Evolutionary conservation across 2,888 invertebrate genomes (phyloP), one percentile per base, ranked within the genome.

Genomic region (Lasius platythorax): DNA sequence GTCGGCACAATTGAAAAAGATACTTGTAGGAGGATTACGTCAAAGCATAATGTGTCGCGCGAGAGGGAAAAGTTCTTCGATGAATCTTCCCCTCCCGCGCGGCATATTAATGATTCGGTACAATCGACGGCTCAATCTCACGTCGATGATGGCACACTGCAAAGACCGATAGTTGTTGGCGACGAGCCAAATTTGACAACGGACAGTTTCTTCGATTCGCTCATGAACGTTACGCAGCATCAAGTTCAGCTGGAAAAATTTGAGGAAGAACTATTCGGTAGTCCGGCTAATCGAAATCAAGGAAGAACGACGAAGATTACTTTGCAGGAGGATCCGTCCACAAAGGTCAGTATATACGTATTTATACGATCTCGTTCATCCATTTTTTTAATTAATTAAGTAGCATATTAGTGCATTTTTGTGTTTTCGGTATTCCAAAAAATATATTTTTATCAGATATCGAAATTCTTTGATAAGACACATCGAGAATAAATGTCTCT

Each of bases 181-280:
- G 43, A 58, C 2, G 67, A 64, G 9, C 23, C 23, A 12, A 53
- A 12, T 1, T n/a, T 50, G 53, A 53, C 43, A 9, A 85, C 72
- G 9, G 73, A 84, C 9, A 40, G 43, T 5, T 61, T 18, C 18
- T 78, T n/a, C 37, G 87, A 90, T 46, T 88, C 91, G 15, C 72
- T 91, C 2, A 87, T 92, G 84, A 84, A 93, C 74, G 86, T 94
- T 23, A 93, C 93, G 9, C 89, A 91, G 56, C 89, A 93, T 23
- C 85, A 92, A 58, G 18, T 88, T 40, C 50, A 87, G 23, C 74
- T 92, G 5, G 89, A 90, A 61, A 88, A 91, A 28, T 86, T 93
- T 30, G 93, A 93, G 63, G 84, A 90, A 28, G 92, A 92, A 75
- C 79, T 93, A 28, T 87, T 93, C n/a, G 91, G 90, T 6, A 76